Conservation (phyloP, 2,888 invertebrate species). For the Andrena minutula region DNA sequence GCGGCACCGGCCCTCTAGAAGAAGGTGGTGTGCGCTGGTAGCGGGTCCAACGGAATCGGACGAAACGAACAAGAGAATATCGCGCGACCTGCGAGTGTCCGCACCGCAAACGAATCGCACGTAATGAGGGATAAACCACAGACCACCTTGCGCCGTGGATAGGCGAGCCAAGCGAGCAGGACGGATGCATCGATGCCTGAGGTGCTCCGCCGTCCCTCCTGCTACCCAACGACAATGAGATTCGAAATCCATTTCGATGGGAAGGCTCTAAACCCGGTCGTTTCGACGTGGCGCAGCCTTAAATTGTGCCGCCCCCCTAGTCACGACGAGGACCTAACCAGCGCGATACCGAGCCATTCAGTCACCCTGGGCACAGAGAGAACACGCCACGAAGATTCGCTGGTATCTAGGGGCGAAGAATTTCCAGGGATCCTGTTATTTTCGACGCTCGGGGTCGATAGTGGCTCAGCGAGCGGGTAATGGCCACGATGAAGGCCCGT, state of each 20-base stretch:
- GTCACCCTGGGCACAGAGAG: not conserved
- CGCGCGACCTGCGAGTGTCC: conserved; percentile 59
- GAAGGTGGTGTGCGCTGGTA: conserved; percentile 34
- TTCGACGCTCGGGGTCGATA: conserved; percentile 14
- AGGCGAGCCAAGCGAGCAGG: conserved; percentile 29
- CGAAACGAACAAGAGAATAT: conserved; percentile 65
- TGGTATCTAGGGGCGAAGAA: not conserved
- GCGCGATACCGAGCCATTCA: conserved; percentile 14
- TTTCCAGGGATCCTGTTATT: conserved; percentile 37
- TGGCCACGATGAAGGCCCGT: conserved; percentile 14
- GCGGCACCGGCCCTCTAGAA: conserved; percentile 58
- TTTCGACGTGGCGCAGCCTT: not conserved
- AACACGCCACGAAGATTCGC: not conserved
- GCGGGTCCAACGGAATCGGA: conserved; percentile 38
- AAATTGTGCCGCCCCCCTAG: not conserved
- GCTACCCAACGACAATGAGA: conserved; percentile 46
- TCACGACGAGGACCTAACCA: not conserved
- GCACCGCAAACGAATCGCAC: conserved; percentile 76
- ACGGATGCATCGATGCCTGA: conserved; percentile 31
- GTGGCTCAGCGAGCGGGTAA: conserved; percentile 3
- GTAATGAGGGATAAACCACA: conserved; percentile 79
- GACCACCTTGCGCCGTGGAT: conserved; percentile 58
- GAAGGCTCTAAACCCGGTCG: conserved; percentile 21
- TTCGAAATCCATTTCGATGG: conserved; percentile 44
- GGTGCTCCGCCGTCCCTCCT: not conserved